These are phyloP conservation scores for Probaryconus sp. DNA, from an alignment of 1,140 invertebrate species.

Conservation along the genomic window DNA sequence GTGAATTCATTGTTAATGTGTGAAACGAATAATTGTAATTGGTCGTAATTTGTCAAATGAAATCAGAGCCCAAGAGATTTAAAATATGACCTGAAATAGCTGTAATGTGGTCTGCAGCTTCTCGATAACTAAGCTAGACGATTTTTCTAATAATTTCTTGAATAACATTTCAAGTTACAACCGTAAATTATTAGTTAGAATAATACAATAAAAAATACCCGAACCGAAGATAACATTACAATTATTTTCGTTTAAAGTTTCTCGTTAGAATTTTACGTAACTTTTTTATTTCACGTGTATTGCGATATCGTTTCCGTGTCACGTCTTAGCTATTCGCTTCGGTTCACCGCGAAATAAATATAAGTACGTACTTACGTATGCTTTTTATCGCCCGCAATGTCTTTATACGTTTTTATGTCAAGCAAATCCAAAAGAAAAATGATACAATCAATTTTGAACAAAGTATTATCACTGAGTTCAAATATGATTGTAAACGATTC, in stretches of 20 bases:
- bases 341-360: conserved; percentile 75
- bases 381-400: conserved; percentile 62
- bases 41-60: too few relatives aligned
- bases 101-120: too few relatives aligned
- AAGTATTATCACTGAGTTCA: too few relatives aligned
- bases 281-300: conserved; percentile 69
- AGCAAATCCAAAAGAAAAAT: conserved; percentile 21
- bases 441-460: conserved; percentile 32
- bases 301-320: conserved; percentile 73
- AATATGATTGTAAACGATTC: not conserved
- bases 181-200: conserved; percentile 23
- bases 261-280: conserved; percentile 65
- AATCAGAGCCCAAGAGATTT: too few relatives aligned
- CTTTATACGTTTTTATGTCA: conserved; percentile 55
- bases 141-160: too few relatives aligned
- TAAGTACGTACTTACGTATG: conserved; percentile 65
- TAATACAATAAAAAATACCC: conserved; percentile 20
- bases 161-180: too few relatives aligned
- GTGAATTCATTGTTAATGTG: too few relatives aligned
- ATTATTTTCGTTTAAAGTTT: conserved; percentile 50
- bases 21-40: too few relatives aligned
- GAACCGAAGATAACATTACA: conserved; percentile 18
- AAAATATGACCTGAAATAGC: too few relatives aligned
- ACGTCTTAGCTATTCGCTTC: conserved; percentile 75
- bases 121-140: too few relatives aligned